phyloP scores from a whole-genome alignment of 2,113 vertebrate species.

The Anas platyrhynchos region DNA sequence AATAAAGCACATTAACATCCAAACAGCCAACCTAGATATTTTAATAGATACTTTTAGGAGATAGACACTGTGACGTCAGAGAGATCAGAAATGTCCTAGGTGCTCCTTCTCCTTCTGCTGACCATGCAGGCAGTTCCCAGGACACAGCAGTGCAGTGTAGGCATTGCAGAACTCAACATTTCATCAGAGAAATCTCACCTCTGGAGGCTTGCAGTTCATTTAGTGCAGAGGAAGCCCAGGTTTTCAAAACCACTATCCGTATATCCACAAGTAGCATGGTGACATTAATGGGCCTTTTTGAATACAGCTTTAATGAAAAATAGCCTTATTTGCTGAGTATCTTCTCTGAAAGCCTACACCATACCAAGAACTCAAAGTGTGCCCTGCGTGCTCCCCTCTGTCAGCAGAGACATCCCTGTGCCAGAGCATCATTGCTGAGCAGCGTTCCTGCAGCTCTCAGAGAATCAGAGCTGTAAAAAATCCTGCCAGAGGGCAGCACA shows the following conservation, averaged over 20 bases:
- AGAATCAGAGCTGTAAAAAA: neutral
- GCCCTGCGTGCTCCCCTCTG: neutral
- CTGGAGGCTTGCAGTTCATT: neutral
- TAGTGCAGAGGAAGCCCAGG: neutral
- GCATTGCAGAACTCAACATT: neutral
- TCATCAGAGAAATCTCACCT: neutral
- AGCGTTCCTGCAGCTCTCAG: neutral
- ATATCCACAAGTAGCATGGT: neutral
- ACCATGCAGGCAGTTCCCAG: neutral
- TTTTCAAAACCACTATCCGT: neutral
- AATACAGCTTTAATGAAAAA: neutral
- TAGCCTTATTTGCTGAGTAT: neutral
- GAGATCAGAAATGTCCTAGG: neutral
- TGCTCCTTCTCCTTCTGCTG: neutral
- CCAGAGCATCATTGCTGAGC: neutral
- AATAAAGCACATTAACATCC: neutral
- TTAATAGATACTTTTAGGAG: neutral
- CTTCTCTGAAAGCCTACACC: accelerated
- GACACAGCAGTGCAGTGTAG: accelerated
- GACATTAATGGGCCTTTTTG: neutral
- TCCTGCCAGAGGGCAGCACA: conserved; percentile 65
- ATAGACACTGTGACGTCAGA: neutral
- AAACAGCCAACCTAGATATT: neutral
- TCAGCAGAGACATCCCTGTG: neutral
- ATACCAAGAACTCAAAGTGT: neutral